phyloP scores from a whole-genome alignment of 2,113 vertebrate genomes.

The Silurus asotus region DNA sequence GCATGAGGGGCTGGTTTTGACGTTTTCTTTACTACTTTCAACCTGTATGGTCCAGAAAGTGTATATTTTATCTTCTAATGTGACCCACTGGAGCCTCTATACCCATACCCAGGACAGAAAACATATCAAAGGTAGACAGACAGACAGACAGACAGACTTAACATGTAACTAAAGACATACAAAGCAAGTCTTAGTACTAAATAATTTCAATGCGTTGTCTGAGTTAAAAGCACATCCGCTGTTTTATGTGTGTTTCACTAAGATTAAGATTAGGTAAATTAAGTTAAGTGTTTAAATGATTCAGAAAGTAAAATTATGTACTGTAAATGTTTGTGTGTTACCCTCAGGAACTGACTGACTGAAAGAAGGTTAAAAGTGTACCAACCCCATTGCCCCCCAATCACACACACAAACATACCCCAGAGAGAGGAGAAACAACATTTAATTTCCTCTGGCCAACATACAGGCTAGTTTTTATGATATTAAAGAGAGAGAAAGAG shows the following conservation, averaged over 20 bases:
- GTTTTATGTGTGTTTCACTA: not conserved
- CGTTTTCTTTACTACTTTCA: not conserved
- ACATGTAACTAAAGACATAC: not conserved
- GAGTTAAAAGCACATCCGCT: not conserved
- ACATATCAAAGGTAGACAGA: not conserved
- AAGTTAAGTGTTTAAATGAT: too few relatives aligned
- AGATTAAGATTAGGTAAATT: too few relatives aligned
- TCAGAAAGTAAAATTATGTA: too few relatives aligned
- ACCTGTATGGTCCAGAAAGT: not conserved
- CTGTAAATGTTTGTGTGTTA: not conserved
- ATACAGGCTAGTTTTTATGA: slow-evolving; percentile 67
- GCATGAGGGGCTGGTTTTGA: not conserved
- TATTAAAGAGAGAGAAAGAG: slow-evolving; percentile 61
- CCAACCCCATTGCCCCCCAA: not conserved
- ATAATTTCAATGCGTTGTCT: not conserved
- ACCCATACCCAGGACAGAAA: not conserved
- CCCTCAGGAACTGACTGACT: slow-evolving; percentile 21
- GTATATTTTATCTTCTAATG: not conserved
- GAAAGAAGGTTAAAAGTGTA: slow-evolving; percentile 22
- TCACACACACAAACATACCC: slow-evolving; percentile 31
- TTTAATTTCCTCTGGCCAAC: slow-evolving; percentile 76
- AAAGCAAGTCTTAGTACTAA: not conserved
- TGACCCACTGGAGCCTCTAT: not conserved
- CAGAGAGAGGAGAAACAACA: slow-evolving; percentile 69
- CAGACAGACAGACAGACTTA: not conserved